Evolutionary conservation across 2,113 vertebrate species (phyloP), one percentile per base, ranked within the genome.

Genomic region (Calidris pugnax): DNA sequence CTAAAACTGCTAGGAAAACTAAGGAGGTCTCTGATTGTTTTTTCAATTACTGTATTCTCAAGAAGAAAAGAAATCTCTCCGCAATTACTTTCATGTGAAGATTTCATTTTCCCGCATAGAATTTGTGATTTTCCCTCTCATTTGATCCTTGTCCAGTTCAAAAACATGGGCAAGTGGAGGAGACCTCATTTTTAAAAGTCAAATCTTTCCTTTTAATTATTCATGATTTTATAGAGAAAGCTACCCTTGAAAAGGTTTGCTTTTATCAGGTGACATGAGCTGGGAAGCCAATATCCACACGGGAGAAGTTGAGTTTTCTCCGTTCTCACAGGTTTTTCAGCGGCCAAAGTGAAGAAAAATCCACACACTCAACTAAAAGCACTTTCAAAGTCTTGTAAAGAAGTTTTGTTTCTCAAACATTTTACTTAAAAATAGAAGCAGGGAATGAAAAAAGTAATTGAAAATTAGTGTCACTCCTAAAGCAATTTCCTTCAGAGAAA

Each of bases 401-500:
- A 69, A 69, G n/a, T 67, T 77, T 43, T 80, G 41, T 32, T 93
- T 85, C 37, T 73, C 43, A 68, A 86, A 57, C 2, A 22, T 72
- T 79, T 79, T 66, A 50, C 68, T 85, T 93, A 75, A 92, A 92
- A 94, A 89, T 85, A 87, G 81, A 88, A 93, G 10, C 59, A 63
- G 14, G 20, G 45, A 87, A 86, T 55, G 33, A 66, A 66, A 88
- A 97, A 64, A 41, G 35, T 35, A 76, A 41, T 35, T 69, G 74
- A 91, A 95, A 95, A 94, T 84, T 90, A 90, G 32, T 55, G 33
- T 86, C 79, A 88, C 10, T 88, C 56, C 37, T 74, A 90, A 88
- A 95, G 50, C 59, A 51, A 69, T 91, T 88, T 87, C 17, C 35
- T 90, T 77, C 75, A 90, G 60, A 90, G 59, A 71, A 94, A 80